Evolutionary conservation across 1,140 invertebrate genomes (phyloP).

Genomic region (Drosophila setifemur): DNA sequence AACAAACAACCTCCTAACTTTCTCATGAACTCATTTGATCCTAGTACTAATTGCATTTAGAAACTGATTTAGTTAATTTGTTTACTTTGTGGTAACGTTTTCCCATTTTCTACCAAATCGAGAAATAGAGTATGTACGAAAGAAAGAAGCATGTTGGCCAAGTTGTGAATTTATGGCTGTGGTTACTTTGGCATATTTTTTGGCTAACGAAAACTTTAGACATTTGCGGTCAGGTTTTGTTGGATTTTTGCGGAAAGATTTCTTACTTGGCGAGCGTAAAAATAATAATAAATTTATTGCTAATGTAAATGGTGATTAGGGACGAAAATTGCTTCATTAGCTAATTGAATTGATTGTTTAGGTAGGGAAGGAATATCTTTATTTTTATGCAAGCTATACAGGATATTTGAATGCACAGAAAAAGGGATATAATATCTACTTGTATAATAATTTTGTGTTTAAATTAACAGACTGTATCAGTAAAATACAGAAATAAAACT

Average conservation of each 20-base stretch:
- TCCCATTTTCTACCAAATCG: not conserved
- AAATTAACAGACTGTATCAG: too few species aligned
- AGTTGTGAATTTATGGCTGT: slow-evolving; percentile 62
- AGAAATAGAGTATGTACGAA: not conserved
- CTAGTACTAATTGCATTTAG: slow-evolving; percentile 64
- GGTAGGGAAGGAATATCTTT: not conserved
- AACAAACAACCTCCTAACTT: slow-evolving; percentile 40
- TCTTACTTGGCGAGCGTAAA: slow-evolving; percentile 31
- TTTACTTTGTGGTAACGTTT: slow-evolving; percentile 59
- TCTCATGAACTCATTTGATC: slow-evolving; percentile 22
- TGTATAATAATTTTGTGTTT: too few species aligned
- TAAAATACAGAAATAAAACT: too few species aligned
- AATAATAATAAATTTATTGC: slow-evolving; percentile 49
- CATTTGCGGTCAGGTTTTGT: slow-evolving; percentile 54
- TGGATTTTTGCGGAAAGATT: slow-evolving; percentile 30
- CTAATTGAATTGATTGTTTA: slow-evolving; percentile 32
- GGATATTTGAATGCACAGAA: too few species aligned
- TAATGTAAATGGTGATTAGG: slow-evolving; percentile 20
- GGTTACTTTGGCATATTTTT: slow-evolving; percentile 70
- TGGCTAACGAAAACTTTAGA: slow-evolving; percentile 52
- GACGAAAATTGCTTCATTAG: slow-evolving; percentile 24
- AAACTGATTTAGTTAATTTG: slow-evolving; percentile 74
- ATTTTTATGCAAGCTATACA: too few species aligned
- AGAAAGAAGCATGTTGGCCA: slow-evolving; percentile 41
- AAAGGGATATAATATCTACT: too few species aligned